Evolutionary conservation across 2,888 invertebrate species (phyloP).

Genomic region (Trichogramma dendrolimi): DNA sequence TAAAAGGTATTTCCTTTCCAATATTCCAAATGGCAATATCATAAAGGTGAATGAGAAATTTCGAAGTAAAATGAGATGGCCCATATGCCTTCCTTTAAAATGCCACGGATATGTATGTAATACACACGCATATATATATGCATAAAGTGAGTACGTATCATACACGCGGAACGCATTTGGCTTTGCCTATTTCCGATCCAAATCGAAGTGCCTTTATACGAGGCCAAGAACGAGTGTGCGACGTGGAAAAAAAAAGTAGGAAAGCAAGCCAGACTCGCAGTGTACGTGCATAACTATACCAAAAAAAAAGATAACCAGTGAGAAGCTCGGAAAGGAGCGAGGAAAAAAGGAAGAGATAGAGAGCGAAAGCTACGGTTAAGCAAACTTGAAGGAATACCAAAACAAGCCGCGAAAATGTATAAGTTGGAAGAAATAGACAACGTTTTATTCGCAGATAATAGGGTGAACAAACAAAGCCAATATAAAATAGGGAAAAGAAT

Average conservation of each 20-base stretch:
- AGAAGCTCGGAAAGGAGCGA: background rate
- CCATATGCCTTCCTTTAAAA: background rate
- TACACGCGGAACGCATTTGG: slow-evolving; percentile 5
- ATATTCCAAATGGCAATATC: slow-evolving; percentile 12
- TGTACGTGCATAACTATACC: too few species aligned
- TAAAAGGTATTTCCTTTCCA: slow-evolving; percentile 12
- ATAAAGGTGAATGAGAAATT: slow-evolving; percentile 18
- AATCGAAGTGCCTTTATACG: slow-evolving; percentile 22
- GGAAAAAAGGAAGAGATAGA: background rate
- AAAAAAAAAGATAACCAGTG: too few species aligned
- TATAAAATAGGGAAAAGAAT: background rate
- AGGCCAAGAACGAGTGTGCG: slow-evolving; percentile 11
- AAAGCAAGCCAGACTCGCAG: too few species aligned
- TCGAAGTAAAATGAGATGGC: slow-evolving; percentile 17
- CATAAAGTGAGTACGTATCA: too few species aligned
- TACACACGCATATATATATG: too few species aligned
- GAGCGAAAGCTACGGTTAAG: background rate
- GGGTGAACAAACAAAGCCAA: slow-evolving; percentile 1
- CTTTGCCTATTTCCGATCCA: slow-evolving; percentile 16
- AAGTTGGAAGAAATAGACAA: background rate
- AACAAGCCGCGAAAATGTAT: background rate
- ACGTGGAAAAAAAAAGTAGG: too few species aligned
- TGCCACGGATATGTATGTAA: too few species aligned
- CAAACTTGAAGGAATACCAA: background rate
- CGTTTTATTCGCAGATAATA: background rate